Evolutionary conservation across 2,888 invertebrate species (phyloP), one percentile per base, ranked within the genome.

Genomic region (Pterostichus niger): DNA sequence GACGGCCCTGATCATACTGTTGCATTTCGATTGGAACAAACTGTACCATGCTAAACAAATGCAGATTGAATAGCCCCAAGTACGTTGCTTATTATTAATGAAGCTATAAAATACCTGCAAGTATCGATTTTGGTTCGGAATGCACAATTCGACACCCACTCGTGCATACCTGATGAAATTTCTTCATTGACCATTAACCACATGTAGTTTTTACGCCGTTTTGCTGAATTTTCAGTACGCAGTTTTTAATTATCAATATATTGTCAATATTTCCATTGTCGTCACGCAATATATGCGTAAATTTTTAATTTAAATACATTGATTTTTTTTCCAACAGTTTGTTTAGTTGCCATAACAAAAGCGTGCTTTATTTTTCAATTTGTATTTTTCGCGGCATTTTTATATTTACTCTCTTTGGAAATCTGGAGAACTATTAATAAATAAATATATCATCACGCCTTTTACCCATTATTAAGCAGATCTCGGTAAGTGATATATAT

Each of bases 41-140:
- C 44, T 44, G 44, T 71, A 44, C 68, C 15, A 17, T 17, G 68
- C 5, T 71, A 71, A 71, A 71, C 68, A 71, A 71, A 71, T 64
- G 15, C 68, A 17, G 24, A 9, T 44, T 40, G 44, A 71, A 71
- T 11, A 17, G 68, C 40, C 15, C 13, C 40, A 40, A 44, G 68
- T 44, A 71, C 44, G 40, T 71, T 71, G 44, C 68, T 71, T 71
- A 71, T 71, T 71, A 71, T 71, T 71, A 71, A 71, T 71, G 24
- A 71, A 71, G 44, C 68, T 17, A 71, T 71, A 71, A 71, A 71
- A 71, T 44, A 71, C 40, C 44, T 71, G 64, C 64, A 44, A 17
- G 68, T 44, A 71, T 71, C 68, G 68, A 71, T 71, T 71, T 68
- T 71, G 17, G 44, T 17, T 44, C 17, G 68, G 17, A 44, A 46